Evolutionary conservation across 2,888 invertebrate genomes (phyloP).

Genomic region (Eremobia ochroleuca): DNA sequence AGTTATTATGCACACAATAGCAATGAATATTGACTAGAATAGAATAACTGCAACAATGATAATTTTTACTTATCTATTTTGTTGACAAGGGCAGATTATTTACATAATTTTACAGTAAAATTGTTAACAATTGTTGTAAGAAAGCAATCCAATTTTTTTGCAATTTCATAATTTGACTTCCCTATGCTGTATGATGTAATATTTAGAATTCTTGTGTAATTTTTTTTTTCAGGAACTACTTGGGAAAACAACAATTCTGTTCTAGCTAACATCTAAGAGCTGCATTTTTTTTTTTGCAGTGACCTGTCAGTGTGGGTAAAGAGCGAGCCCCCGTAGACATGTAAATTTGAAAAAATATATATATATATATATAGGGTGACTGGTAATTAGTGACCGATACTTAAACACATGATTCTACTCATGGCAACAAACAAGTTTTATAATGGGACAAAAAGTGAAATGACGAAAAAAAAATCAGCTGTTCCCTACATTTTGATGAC

Average conservation of each 20-base stretch:
- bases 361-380: too few species aligned
- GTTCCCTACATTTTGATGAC: too few species aligned
- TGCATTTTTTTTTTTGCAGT: too few species aligned
- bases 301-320: too few species aligned
- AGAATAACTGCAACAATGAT: neutral
- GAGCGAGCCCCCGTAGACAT: too few species aligned
- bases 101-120: neutral
- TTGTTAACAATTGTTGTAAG: neutral
- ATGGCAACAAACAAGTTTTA: too few species aligned
- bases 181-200: slow-evolving; percentile 29
- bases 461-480: too few species aligned
- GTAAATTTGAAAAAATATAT: too few species aligned
- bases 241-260: neutral
- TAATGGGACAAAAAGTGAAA: too few species aligned
- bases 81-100: neutral
- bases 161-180: slow-evolving; percentile 15
- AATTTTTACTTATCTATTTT: neutral
- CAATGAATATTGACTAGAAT: neutral
- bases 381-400: too few species aligned
- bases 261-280: neutral
- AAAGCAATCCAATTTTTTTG: slow-evolving; percentile 9
- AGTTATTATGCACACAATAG: neutral
- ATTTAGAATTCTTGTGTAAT: neutral
- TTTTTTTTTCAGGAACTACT: neutral
- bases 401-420: too few species aligned